These are phyloP conservation scores for Metopia argyrocephala DNA, from an alignment of 2,888 invertebrate genomes.

Conservation along the genomic window DNA sequence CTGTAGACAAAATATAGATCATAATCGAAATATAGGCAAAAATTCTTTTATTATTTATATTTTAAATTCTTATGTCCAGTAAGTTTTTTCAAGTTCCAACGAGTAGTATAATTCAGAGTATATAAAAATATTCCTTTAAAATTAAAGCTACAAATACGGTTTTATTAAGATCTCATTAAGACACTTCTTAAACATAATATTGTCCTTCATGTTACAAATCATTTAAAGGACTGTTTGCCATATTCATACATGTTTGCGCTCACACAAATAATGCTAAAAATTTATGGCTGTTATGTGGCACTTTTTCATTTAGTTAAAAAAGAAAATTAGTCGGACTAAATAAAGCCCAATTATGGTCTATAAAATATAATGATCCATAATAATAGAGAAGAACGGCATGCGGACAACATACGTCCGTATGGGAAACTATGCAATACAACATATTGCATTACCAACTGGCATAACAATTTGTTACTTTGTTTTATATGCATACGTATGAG, in stretches of 20 bases:
- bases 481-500: conserved; percentile 47
- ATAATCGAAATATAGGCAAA: too few species aligned
- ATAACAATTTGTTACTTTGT: not conserved
- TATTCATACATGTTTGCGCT: conserved; percentile 13
- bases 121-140: not conserved
- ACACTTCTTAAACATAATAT: not conserved
- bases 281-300: too few species aligned
- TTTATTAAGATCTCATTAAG: conserved; percentile 1
- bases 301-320: too few species aligned
- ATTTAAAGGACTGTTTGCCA: not conserved
- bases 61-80: too few species aligned
- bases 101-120: too few species aligned
- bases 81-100: too few species aligned
- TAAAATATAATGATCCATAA: conserved; percentile 78
- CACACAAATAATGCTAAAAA: not conserved
- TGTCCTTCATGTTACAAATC: not conserved
- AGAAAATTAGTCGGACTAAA: conserved; percentile 43
- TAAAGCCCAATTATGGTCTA: conserved; percentile 75
- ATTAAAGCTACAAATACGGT: not conserved
- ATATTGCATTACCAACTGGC: conserved; percentile 41
- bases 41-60: too few species aligned
- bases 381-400: conserved; percentile 73
- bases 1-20: too few species aligned
- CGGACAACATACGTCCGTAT: conserved; percentile 4
- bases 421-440: not conserved